Base-by-base conservation (phyloP, 1,140 invertebrate genomes). In the Heliconius hermathena region DNA sequence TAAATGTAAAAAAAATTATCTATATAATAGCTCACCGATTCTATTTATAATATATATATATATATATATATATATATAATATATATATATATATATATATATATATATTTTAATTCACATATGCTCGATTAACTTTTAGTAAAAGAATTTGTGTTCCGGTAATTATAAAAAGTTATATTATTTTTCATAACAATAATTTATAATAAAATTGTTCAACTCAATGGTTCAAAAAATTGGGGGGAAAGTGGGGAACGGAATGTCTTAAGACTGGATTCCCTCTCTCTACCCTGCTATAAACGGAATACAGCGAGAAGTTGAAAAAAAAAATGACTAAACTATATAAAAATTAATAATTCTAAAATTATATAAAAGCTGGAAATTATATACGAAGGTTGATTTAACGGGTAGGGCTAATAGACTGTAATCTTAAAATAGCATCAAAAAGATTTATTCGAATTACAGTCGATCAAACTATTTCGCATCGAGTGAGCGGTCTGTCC, bases 401-500 rank as follows among this genome's bases (percentile, higher is more conserved):
- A n/a, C 8, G n/a, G n/a, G 16, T 33, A 49, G 22, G 46, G 26
- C 26, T 20, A 22, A 8, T 76, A 66, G 11, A 49, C 29, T 33
- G 22, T 71, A 71, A 26, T 76, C 22, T 57, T 72, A 76, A 73
- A 81, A 52, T 29, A 74, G 49, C 49, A 84, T 71, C 81, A 84
- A 85, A 82, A 85, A 89, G 86, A 87, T 83, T 83, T 83, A 89
- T 89, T 89, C 80, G 85, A 86, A 89, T 90, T 88, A 84, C 84
- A 82, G 79, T 81, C 76, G 86, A 90, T 91, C 84, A 78, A 80
- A 83, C 88, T 88, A 85, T 91, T 89, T 91, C 89, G 87, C 90
- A 87, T 88, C 84, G 86, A 93, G 91, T 90, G 92, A 92, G 88
- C 87, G 91, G 92, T 88, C 83, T 84, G 88, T 87, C 87, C 87